phyloP scores from a whole-genome alignment of 2,888 invertebrate species.

The Bellardia pandia region DNA sequence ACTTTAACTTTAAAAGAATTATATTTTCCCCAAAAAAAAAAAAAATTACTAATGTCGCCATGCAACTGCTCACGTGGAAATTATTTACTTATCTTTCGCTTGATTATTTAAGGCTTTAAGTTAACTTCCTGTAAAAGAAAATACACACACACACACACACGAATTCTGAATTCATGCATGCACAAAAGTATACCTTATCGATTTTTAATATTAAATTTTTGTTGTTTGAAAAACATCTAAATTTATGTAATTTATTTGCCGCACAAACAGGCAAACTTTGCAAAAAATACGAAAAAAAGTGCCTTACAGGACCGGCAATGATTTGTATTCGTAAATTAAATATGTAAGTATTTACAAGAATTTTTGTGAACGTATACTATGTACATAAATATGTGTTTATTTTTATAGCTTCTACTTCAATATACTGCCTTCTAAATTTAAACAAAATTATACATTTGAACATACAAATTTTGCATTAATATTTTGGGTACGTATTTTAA shows the following conservation, averaged over 20 bases:
- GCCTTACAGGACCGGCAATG: background rate
- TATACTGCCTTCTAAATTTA: background rate
- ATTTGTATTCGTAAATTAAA: background rate
- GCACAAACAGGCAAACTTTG: background rate
- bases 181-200: background rate
- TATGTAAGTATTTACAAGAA: background rate
- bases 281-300: background rate
- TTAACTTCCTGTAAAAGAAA: background rate
- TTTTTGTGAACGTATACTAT: background rate
- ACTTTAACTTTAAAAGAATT: too few species aligned
- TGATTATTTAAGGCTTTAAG: constrained; percentile 1
- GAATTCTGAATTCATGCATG: background rate
- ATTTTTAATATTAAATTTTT: constrained; percentile 2
- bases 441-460: background rate
- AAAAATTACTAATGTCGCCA: background rate
- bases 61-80: background rate
- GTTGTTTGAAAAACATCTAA: background rate
- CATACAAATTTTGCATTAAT: background rate
- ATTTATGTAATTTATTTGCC: background rate
- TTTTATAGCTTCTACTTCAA: background rate
- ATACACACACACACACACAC: background rate
- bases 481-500: background rate
- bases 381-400: background rate
- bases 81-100: background rate
- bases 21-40: too few species aligned